Base-by-base conservation (phyloP, 2,888 invertebrate species). In the Andricus quercusramuli region DNA sequence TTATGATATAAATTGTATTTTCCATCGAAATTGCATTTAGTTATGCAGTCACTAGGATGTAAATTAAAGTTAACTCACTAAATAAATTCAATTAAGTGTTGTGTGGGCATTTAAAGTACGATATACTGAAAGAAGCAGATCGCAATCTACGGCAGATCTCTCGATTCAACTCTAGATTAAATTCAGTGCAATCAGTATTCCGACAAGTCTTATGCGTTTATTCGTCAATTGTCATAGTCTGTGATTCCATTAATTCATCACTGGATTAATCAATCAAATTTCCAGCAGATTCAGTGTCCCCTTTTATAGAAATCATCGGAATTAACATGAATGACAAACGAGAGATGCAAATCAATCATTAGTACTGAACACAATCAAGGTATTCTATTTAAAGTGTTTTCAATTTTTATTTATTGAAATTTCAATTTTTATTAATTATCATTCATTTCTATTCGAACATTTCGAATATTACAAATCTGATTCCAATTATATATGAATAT, bases 131-230 rank as follows among this genome's bases (percentile, higher is more conserved):
- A 74, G 47, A 47, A 29, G 29, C n/a, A 56, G 6, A n/a, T 13
- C 32, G 13, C n/a, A 29, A 70, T 70, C 11, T 56, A 32, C 15
- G 32, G n/a, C 56, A 47, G 15, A 29, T 22, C 25, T 74, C 5
- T 59, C 22, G 20, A 74, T 74, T 74, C 37, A 74, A 74, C 17
- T 32, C 32, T 32, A 51, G 74, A 8, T 51, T 56, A 15, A 74
- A 56, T 74, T 74, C 37, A 74, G 29, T 29, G 32, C 56, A 56
- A 74, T 74, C 32, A 56, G 74, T 74, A 56, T 56, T 56, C 6
- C 13, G n/a, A 74, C 13, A 5, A 37, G 37, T 37, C 22, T 74
- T 74, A 74, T 47, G 11, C 13, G 6, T 51, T 51, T 29, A n/a
- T 56, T 74, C 56, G 74, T 32, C 32, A 56, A n/a, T 56, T 56